Base-by-base conservation (phyloP, 2,888 invertebrate species). In the Chirona hameri region DNA sequence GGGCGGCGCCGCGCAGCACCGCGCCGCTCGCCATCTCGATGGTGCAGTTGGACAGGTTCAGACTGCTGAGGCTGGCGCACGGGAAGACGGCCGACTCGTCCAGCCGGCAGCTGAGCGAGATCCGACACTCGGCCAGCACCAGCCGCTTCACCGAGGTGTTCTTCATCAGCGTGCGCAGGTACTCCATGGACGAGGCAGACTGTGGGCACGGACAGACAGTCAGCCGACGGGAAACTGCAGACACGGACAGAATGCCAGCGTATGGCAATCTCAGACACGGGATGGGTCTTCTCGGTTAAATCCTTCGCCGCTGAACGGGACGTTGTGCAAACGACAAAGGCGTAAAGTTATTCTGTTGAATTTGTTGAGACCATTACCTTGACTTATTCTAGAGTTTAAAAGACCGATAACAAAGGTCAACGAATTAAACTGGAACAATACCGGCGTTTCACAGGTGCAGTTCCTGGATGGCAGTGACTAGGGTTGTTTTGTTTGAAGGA, bases 31-130 rank as follows among this genome's bases (percentile, higher is more conserved):
- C 91, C 86, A 94, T 95, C 80, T 91, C 91, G 88, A 99, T 99
- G 0, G 97, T 96, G 83, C 91, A 92, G 85, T 91, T 91, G 0
- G 93, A 92, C 87, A 95, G 85, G n/a, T 84, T 95, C 91, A 96
- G 95, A 87, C 98, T 99, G 87, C 98, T 98, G 55, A 93, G 93
- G 87, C 98, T 97, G 0, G 95, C 93, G 87, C 99, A 99, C 10
- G 98, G 93, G 87, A 97, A 97, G 15, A 97, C 96, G 14, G 52
- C 52, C 12, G 24, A 10, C 21, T 76, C 76, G 24, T 76, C 76
- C 10, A 76, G 39, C 83, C 97, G 95, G 12, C 96, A 96, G 69
- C 97, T 90, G n/a, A 97, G 89, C 0, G 97, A 97, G 86, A 93
- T 93, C 84, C 93, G 94, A 80, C 88, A 88, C 3, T 94, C 92